These are phyloP conservation scores for Colinus virginianus DNA, from an alignment of 2,113 vertebrate genomes.

Conservation along the genomic window DNA sequence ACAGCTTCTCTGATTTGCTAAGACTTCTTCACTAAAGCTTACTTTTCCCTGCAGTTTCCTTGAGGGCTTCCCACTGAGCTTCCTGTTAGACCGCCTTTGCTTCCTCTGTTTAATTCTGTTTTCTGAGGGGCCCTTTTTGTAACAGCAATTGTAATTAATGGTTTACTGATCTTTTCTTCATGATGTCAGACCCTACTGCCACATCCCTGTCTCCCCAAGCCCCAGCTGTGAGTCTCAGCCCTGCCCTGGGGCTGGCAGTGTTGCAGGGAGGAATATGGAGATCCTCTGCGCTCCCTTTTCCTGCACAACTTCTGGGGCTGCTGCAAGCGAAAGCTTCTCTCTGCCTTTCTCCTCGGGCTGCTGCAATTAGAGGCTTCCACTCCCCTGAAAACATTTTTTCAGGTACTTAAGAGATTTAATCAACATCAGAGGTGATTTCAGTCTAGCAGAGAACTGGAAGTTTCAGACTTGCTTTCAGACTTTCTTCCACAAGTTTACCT, in stretches of 20 bases:
- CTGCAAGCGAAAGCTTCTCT: background rate
- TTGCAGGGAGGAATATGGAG: background rate
- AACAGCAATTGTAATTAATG: background rate
- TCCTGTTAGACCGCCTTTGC: background rate
- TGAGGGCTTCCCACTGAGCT: background rate
- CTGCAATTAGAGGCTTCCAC: conserved; percentile 31
- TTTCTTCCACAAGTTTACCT: background rate
- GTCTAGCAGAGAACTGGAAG: background rate
- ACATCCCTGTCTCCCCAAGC: background rate
- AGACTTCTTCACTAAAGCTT: background rate
- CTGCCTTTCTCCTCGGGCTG: background rate
- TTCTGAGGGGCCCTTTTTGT: background rate
- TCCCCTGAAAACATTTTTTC: conserved; percentile 29
- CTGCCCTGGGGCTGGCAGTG: background rate
- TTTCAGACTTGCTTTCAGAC: background rate
- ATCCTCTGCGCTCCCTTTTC: background rate
- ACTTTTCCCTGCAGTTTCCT: background rate
- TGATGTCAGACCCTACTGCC: background rate
- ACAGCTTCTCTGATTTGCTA: conserved; percentile 1
- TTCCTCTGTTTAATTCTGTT: background rate
- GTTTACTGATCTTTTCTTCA: background rate
- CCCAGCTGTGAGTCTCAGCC: background rate
- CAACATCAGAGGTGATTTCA: conserved; percentile 36
- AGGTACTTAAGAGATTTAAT: conserved; percentile 48
- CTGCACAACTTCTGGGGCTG: background rate